Conservation (phyloP, 23 tunicate genomes). For the Diplosoma virens region DNA sequence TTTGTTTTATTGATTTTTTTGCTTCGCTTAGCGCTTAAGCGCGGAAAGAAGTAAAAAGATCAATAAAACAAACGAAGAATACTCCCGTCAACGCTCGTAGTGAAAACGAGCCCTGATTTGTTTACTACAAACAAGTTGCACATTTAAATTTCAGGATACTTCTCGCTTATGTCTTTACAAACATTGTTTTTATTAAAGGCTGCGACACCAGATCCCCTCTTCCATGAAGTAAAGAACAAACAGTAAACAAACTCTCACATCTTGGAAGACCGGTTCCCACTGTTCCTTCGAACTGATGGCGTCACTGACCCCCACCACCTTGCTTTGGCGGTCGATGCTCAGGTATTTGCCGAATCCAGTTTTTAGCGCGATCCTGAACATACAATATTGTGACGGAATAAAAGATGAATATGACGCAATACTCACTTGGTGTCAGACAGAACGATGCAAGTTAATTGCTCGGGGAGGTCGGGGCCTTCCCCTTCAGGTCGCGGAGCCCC, state of each 20-base stretch:
- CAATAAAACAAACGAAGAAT: too few relatives aligned
- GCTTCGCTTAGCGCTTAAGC: too few relatives aligned
- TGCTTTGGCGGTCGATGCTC: slow-evolving; percentile 57
- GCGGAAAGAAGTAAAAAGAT: too few relatives aligned
- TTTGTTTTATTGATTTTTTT: too few relatives aligned
- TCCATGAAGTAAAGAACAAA: too few relatives aligned
- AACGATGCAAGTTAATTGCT: slow-evolving; percentile 84
- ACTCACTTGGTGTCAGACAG: slow-evolving; percentile 68
- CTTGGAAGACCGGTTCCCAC: slow-evolving; percentile 94
- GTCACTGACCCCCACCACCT: slow-evolving; percentile 85
- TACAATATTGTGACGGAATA: neutral
- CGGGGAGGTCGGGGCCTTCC: slow-evolving; percentile 90
- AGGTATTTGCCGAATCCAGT: slow-evolving; percentile 94
- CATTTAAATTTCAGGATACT: too few relatives aligned
- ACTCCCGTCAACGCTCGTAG: too few relatives aligned
- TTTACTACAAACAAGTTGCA: too few relatives aligned
- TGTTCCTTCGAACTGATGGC: slow-evolving; percentile 93
- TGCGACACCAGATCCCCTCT: too few relatives aligned
- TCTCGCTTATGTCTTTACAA: too few relatives aligned
- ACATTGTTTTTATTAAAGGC: too few relatives aligned
- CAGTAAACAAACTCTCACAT: slow-evolving; percentile 15
- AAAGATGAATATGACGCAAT: neutral
- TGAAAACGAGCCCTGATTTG: too few relatives aligned
- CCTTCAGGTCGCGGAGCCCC: slow-evolving; percentile 92
- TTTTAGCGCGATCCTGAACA: slow-evolving; percentile 76